Conservation (phyloP, 2,797 vertebrate genomes). For the Scyliorhinus canicula region DNA sequence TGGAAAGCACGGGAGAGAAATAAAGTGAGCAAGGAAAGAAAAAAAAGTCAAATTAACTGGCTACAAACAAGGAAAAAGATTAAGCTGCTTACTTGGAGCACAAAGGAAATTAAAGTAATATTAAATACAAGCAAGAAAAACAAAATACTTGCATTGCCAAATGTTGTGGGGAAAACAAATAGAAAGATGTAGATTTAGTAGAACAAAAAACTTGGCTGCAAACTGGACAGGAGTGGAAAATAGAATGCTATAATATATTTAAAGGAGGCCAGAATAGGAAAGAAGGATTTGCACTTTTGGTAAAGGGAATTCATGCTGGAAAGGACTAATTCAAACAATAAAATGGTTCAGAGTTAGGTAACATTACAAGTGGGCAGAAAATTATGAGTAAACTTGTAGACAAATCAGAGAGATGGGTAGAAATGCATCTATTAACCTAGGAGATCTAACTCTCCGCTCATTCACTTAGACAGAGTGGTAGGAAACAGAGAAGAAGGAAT, state of each 20-base stretch:
- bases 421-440: not conserved
- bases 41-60: too few species aligned
- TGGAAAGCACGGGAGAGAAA: too few species aligned
- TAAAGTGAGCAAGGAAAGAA: too few species aligned
- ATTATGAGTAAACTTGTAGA: not conserved
- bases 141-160: too few species aligned
- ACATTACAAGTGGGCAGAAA: not conserved
- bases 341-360: not conserved
- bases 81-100: not conserved
- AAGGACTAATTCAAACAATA: not conserved
- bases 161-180: not conserved
- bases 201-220: not conserved
- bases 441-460: not conserved
- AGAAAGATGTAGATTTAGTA: not conserved
- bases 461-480: not conserved
- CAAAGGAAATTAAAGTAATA: not conserved
- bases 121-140: too few species aligned
- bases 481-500: not conserved
- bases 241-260: not conserved
- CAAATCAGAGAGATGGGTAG: not conserved
- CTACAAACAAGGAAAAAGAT: too few species aligned
- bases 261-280: not conserved
- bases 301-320: not conserved
- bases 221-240: not conserved
- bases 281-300: not conserved